Conservation (phyloP, 2,888 invertebrate species). For the Epinotia ramella region DNA sequence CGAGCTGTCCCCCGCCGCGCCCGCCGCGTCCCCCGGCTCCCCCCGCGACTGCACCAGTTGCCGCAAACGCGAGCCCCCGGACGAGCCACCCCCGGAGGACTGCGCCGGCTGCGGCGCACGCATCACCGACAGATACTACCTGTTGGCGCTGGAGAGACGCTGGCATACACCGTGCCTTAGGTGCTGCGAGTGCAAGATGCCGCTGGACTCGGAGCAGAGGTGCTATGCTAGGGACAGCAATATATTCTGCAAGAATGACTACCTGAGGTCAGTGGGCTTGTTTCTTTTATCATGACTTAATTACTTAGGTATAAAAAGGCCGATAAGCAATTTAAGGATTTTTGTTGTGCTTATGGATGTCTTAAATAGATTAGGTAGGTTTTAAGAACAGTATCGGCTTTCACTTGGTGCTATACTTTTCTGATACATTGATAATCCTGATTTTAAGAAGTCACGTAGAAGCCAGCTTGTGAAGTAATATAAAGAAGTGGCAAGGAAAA, state of each 20-base stretch:
- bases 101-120: conserved; percentile 96
- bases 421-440: too few relatives aligned
- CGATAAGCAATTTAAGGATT: not conserved
- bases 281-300: not conserved
- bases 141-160: conserved; percentile 95
- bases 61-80: conserved; percentile 84
- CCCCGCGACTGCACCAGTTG: conserved; percentile 86
- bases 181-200: conserved; percentile 95
- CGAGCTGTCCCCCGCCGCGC: conserved; percentile 90
- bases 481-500: too few relatives aligned
- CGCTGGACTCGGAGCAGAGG: conserved; percentile 95
- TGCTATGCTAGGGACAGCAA: conserved; percentile 97
- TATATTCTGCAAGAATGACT: conserved; percentile 98
- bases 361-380: too few relatives aligned
- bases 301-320: not conserved
- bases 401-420: too few relatives aligned
- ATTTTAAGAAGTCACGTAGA: too few relatives aligned
- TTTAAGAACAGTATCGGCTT: too few relatives aligned
- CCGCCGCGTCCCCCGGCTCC: conserved; percentile 87
- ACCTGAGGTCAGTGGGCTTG: conserved; percentile 92
- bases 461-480: too few relatives aligned
- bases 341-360: not conserved
- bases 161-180: conserved; percentile 97
- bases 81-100: conserved; percentile 72
- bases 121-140: conserved; percentile 95